Percentiles rank a stretch among this genome's conserved stretches.
These are phyloP conservation scores for Leptopilina syphax DNA, from an alignment of 2,888 invertebrate genomes.

Conservation along the genomic window DNA sequence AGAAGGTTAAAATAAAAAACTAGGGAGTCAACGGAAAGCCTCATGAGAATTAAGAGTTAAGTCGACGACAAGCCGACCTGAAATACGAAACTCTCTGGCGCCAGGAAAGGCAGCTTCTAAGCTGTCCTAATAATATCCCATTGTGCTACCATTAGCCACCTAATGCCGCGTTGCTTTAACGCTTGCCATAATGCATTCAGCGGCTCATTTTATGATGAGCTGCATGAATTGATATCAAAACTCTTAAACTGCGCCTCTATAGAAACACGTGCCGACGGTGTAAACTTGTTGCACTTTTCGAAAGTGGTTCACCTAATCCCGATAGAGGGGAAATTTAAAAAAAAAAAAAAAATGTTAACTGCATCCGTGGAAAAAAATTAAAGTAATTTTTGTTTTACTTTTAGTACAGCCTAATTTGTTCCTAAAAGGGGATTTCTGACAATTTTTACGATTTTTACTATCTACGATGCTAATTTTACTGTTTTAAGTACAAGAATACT, in stretches of 20 bases:
- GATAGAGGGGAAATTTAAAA: too few species aligned
- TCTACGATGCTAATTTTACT: too few species aligned
- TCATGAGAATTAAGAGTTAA: constrained; percentile 63
- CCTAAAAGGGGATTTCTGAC: too few species aligned
- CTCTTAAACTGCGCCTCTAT: not conserved
- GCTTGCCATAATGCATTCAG: constrained; percentile 46
- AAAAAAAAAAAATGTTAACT: too few species aligned
- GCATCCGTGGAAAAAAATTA: too few species aligned
- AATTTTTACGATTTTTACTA: too few species aligned
- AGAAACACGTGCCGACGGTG: constrained; percentile 42
- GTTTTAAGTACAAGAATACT: too few species aligned
- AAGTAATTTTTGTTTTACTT: too few species aligned
- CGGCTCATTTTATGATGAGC: constrained; percentile 45
- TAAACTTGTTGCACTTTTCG: constrained; percentile 18
- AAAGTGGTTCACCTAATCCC: too few species aligned
- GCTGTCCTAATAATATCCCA: constrained; percentile 73
- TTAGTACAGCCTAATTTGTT: too few species aligned
- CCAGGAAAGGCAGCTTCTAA: constrained; percentile 66
- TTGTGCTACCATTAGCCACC: constrained; percentile 73
- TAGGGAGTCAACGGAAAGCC: constrained; percentile 26
- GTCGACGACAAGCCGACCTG: constrained; percentile 62
- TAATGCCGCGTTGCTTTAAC: constrained; percentile 60
- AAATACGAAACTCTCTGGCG: constrained; percentile 75
- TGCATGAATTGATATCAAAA: constrained; percentile 40
- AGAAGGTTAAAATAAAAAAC: not conserved